These are phyloP conservation scores for Antheraea mylitta DNA, from an alignment of 1,140 invertebrate species.

Conservation along the genomic window DNA sequence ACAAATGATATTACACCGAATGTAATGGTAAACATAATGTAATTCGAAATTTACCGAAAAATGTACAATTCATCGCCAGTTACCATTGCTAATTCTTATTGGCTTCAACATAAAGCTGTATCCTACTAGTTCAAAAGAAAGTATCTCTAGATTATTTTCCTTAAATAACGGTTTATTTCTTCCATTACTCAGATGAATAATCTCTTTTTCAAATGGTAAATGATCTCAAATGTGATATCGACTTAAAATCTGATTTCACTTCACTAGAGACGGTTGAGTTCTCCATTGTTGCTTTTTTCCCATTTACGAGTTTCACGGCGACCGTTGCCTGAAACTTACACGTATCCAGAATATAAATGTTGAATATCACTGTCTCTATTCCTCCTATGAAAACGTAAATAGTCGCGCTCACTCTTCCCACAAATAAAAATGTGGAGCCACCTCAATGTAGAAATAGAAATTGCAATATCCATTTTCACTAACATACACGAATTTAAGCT, in stretches of 20 bases:
- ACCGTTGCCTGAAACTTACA: constrained; percentile 78
- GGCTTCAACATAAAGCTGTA: no score
- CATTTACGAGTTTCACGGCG: constrained; percentile 78
- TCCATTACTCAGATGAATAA: background rate
- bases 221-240: constrained; percentile 14
- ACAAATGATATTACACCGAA: no score
- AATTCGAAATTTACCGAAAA: no score
- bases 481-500: constrained; percentile 36
- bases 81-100: no score
- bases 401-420: constrained; percentile 55
- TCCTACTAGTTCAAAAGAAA: no score
- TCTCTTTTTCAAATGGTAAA: background rate
- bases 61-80: no score
- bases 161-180: no score
- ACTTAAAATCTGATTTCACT: constrained; percentile 37
- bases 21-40: no score
- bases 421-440: constrained; percentile 75
- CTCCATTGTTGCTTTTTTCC: constrained; percentile 77
- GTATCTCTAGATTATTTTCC: no score
- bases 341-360: constrained; percentile 77
- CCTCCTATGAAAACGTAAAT: constrained; percentile 28
- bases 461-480: constrained; percentile 52
- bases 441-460: constrained; percentile 63
- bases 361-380: constrained; percentile 51
- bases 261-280: constrained; percentile 72